phyloP scores from a whole-genome alignment of 2,888 invertebrate genomes.

The Amphipyra berbera region DNA sequence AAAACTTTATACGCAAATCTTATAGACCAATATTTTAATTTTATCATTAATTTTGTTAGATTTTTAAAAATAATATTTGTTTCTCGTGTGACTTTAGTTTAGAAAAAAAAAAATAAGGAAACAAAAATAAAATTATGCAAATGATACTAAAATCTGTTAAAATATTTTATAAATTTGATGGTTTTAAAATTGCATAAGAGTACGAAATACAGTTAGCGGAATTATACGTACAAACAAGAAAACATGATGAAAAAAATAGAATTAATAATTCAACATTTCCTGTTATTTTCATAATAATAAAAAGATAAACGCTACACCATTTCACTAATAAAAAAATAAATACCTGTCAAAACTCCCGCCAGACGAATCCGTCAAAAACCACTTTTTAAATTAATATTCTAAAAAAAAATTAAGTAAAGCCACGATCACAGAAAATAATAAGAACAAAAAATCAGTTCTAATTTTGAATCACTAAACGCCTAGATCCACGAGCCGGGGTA shows the following conservation, averaged over 20 bases:
- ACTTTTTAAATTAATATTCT: conserved; percentile 37
- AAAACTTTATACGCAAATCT: too few relatives aligned
- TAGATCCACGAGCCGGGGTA: conserved; percentile 45
- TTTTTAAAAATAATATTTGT: too few relatives aligned
- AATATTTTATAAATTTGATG: background rate
- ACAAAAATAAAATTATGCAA: background rate
- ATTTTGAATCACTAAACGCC: conserved; percentile 52
- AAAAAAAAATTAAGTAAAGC: conserved; percentile 44
- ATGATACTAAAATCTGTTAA: background rate
- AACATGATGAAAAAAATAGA: background rate
- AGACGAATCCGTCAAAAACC: conserved; percentile 45
- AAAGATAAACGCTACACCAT: too few relatives aligned
- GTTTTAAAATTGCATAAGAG: background rate
- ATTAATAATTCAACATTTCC: too few relatives aligned
- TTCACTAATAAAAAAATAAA: conserved; percentile 19
- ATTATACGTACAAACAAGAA: background rate
- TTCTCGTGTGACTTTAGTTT: too few relatives aligned
- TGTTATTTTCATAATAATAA: too few relatives aligned
- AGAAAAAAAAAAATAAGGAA: too few relatives aligned
- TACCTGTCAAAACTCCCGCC: conserved; percentile 61
- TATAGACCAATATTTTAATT: too few relatives aligned
- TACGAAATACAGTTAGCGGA: background rate
- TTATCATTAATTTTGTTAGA: too few relatives aligned
- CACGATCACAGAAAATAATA: conserved; percentile 47
- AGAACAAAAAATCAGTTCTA: conserved; percentile 42